Evolutionary conservation across 1,140 invertebrate species (phyloP), one percentile per base, ranked within the genome.

Genomic region (Atta texana): DNA sequence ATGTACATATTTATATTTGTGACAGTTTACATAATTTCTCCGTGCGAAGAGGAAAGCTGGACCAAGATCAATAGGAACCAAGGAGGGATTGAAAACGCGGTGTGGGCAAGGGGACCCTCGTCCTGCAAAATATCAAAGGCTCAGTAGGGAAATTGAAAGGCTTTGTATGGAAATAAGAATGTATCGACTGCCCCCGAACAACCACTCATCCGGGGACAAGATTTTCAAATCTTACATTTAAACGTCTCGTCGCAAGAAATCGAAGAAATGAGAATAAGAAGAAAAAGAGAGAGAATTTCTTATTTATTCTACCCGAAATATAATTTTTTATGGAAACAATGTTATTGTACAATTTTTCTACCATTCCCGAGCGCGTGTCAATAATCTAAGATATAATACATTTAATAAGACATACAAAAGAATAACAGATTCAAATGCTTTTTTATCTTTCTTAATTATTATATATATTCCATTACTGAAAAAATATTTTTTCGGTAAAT

Each of bases 101-200:
- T 53, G 81, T 18, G 61, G 31, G 84, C 55, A 85, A 74, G 88
- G 87, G 49, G 49, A 88, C 89, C 88, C 88, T 87, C 82, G 87
- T 85, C 84, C 87, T 86, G 85, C 88, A 91, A 92, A 93, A 92
- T 93, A 93, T 93, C 92, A 93, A 93, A 93, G 92, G 89, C 91
- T 88, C 91, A 72, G 87, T 87, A 91, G 89, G 89, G 92, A 93
- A 93, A 93, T 93, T 93, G 92, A 93, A 93, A 93, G 91, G 92
- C 92, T 93, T 93, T 93, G 92, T 93, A 90, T 86, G 92, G 87
- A 92, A 93, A 92, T 93, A 93, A 93, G 92, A 93, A 93, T 93
- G 92, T 93, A 92, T 92, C 91, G 92, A 92, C 91, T 92, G 87
- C 64, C 78, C 89, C 61, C 87, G 72, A 77, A 84, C 74, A 86